Percentiles rank a stretch among this genome's conserved stretches.
These are phyloP conservation scores for Ferdinandea cuprea DNA, from an alignment of 2,888 invertebrate genomes.

Conservation along the genomic window DNA sequence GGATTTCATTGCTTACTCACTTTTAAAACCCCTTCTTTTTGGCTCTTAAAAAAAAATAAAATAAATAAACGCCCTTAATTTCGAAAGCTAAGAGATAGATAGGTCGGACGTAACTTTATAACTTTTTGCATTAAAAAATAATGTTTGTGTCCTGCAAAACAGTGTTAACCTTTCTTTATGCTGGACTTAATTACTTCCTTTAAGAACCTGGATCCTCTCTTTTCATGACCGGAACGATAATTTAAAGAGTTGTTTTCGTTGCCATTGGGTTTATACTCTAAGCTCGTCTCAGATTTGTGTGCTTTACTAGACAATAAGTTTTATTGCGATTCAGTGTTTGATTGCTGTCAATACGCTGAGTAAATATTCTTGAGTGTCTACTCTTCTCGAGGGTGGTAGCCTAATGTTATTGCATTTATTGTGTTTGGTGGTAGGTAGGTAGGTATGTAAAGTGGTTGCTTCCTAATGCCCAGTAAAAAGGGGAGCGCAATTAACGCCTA, in stretches of 20 bases:
- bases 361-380: too few relatives aligned
- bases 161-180: conserved; percentile 46
- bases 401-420: too few relatives aligned
- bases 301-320: too few relatives aligned
- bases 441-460: too few relatives aligned
- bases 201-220: conserved; percentile 5
- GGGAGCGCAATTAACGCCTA: too few relatives aligned
- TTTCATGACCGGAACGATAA: background rate
- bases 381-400: too few relatives aligned
- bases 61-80: conserved; percentile 15
- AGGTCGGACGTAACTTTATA: conserved; percentile 51
- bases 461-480: too few relatives aligned
- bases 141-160: conserved; percentile 36
- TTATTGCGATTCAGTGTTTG: too few relatives aligned
- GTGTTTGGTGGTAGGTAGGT: too few relatives aligned
- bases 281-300: background rate
- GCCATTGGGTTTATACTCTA: background rate
- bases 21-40: conserved; percentile 40
- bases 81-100: conserved; percentile 34
- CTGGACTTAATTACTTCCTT: conserved; percentile 36
- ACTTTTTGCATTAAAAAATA: conserved; percentile 46
- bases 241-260: background rate
- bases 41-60: too few relatives aligned
- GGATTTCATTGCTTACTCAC: conserved; percentile 51
- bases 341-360: too few relatives aligned